Percentiles rank a stretch among this genome's conserved stretches.
Conservation (phyloP, 2,888 invertebrate genomes). For the Unio pictorum region DNA sequence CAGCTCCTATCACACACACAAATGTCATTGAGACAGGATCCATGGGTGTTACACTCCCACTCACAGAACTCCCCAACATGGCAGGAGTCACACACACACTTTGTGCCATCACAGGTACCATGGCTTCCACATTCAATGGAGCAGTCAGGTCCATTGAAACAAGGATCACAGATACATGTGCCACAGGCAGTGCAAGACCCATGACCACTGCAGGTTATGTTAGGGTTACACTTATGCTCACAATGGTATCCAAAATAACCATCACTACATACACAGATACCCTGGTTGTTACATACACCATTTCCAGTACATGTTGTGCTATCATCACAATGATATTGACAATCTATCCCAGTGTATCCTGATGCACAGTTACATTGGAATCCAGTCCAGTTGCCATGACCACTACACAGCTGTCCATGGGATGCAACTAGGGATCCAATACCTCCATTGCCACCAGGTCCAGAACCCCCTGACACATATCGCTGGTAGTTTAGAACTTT, state of each 20-base stretch:
- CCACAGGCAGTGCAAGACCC: slow-evolving; percentile 51
- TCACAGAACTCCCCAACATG: slow-evolving; percentile 49
- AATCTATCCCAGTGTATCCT: slow-evolving; percentile 46
- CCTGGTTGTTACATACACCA: slow-evolving; percentile 41
- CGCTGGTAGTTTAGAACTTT: slow-evolving; percentile 37
- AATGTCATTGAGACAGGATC: slow-evolving; percentile 25
- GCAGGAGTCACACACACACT: slow-evolving; percentile 52
- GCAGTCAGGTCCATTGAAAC: slow-evolving; percentile 52
- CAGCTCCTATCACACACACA: slow-evolving; percentile 49
- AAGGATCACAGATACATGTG: slow-evolving; percentile 52
- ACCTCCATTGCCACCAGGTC: slow-evolving; percentile 18
- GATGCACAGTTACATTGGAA: slow-evolving; percentile 36
- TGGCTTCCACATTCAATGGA: slow-evolving; percentile 40
- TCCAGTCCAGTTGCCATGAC: slow-evolving; percentile 35
- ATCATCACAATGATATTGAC: slow-evolving; percentile 45
- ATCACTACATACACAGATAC: slow-evolving; percentile 46
- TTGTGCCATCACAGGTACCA: slow-evolving; percentile 41
- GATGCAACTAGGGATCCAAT: slow-evolving; percentile 26
- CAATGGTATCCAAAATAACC: slow-evolving; percentile 50
- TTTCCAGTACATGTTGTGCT: slow-evolving; percentile 35
- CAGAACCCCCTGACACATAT: slow-evolving; percentile 24
- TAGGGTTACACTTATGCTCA: slow-evolving; percentile 40
- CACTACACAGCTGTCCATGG: slow-evolving; percentile 36
- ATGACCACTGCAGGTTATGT: slow-evolving; percentile 42
- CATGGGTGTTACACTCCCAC: slow-evolving; percentile 51